Evolutionary conservation across 2,888 invertebrate genomes (phyloP).

Genomic region (Pegoplata infirma): DNA sequence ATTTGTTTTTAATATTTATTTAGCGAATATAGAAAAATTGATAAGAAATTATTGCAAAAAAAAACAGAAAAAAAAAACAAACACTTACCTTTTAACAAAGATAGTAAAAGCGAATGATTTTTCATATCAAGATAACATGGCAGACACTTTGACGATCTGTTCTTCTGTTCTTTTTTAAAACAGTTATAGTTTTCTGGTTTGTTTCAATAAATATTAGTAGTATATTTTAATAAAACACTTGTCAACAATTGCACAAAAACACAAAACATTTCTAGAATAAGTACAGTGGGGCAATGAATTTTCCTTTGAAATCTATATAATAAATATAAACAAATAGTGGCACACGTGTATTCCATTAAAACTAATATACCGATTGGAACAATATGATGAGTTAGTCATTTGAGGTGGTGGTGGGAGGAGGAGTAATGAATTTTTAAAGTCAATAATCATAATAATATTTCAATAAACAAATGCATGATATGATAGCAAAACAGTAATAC

Average conservation of each 20-base stretch:
- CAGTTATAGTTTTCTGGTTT: neutral
- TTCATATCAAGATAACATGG: conserved; percentile 48
- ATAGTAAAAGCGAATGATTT: conserved; percentile 24
- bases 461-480: no score
- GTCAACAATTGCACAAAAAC: neutral
- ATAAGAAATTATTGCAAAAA: conserved; percentile 45
- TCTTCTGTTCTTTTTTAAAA: conserved; percentile 4
- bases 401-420: no score
- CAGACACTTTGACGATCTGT: conserved; percentile 54
- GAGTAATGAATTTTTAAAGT: no score
- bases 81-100: conserved; percentile 35
- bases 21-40: conserved; percentile 24
- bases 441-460: no score
- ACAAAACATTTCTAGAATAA: no score
- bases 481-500: no score
- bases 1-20: neutral
- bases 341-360: no score
- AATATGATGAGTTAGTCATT: no score
- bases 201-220: neutral
- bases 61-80: no score
- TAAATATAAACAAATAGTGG: no score
- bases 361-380: no score
- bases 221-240: neutral
- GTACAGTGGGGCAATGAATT: neutral
- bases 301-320: no score